phyloP scores from a whole-genome alignment of 2,113 vertebrate species.

The Gavialis gangeticus region DNA sequence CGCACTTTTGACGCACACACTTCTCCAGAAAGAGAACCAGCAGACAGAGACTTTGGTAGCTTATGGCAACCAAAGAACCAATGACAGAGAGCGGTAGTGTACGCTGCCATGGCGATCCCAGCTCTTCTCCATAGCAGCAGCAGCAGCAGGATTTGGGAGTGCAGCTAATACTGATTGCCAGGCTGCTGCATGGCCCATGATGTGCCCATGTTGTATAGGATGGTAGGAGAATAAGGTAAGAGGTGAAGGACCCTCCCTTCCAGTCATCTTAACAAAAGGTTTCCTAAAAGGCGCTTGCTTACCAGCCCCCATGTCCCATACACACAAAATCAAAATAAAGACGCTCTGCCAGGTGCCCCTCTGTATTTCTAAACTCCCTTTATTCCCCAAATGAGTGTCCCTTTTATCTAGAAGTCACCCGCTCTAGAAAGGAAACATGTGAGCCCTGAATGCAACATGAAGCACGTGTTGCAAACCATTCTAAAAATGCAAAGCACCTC shows the following conservation, averaged over 20 bases:
- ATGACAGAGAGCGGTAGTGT: conserved; percentile 78
- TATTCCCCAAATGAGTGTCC: neutral
- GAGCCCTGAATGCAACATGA: neutral
- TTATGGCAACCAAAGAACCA: conserved; percentile 90
- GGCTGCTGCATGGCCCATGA: neutral
- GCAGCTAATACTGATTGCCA: neutral
- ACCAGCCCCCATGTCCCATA: neutral
- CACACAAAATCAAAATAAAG: neutral
- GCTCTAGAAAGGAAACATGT: neutral
- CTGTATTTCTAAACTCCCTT: neutral
- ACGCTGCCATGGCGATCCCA: conserved; percentile 86
- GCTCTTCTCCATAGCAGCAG: conserved; percentile 74
- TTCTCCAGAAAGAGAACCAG: conserved; percentile 57
- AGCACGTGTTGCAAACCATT: neutral
- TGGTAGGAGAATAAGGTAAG: neutral
- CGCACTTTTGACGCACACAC: conserved; percentile 51
- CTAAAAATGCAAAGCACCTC: neutral
- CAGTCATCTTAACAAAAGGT: neutral
- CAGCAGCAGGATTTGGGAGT: conserved; percentile 8
- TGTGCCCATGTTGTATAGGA: neutral
- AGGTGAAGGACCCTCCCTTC: neutral
- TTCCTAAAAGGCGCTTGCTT: neutral
- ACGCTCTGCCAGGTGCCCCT: neutral
- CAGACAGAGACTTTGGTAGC: conserved; percentile 78
- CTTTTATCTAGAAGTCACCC: neutral